These are phyloP conservation scores for Rhabdophis nuchalis DNA, from an alignment of 2,797 vertebrate species.

Conservation along the genomic window DNA sequence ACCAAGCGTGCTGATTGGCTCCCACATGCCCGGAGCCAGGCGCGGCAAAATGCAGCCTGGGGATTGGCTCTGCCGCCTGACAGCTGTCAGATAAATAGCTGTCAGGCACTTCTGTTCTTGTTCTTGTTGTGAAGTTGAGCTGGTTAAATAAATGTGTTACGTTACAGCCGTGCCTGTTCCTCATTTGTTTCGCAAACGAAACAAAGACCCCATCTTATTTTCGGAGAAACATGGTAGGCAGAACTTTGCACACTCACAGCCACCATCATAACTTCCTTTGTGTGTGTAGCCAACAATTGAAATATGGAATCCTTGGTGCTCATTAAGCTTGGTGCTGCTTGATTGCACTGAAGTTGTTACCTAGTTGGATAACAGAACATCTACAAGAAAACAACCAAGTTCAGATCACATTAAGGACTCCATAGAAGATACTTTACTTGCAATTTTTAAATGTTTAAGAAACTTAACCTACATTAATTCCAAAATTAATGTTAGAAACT, in stretches of 20 bases:
- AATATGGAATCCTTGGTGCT: background rate
- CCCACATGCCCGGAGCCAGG: too few species aligned
- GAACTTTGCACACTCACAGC: background rate
- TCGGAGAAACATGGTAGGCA: background rate
- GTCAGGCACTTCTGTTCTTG: too few species aligned
- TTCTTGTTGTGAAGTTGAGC: too few species aligned
- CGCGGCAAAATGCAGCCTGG: too few species aligned
- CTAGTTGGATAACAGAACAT: background rate
- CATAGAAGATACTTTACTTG: background rate
- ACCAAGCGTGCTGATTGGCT: too few species aligned
- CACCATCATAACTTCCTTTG: background rate
- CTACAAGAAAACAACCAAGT: background rate
- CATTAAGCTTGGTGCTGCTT: background rate
- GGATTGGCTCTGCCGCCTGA: too few species aligned
- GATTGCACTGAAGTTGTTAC: background rate
- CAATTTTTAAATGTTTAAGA: background rate
- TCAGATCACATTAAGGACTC: background rate
- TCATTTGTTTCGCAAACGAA: too few species aligned
- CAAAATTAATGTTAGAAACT: background rate
- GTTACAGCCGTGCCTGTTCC: too few species aligned
- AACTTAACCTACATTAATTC: background rate
- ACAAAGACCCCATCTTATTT: too few species aligned
- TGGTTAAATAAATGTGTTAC: too few species aligned
- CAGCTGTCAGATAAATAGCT: too few species aligned
- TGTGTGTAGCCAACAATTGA: background rate